Conservation (phyloP, 2,797 vertebrate genomes). For the Pipistrellus pipistrellus region DNA sequence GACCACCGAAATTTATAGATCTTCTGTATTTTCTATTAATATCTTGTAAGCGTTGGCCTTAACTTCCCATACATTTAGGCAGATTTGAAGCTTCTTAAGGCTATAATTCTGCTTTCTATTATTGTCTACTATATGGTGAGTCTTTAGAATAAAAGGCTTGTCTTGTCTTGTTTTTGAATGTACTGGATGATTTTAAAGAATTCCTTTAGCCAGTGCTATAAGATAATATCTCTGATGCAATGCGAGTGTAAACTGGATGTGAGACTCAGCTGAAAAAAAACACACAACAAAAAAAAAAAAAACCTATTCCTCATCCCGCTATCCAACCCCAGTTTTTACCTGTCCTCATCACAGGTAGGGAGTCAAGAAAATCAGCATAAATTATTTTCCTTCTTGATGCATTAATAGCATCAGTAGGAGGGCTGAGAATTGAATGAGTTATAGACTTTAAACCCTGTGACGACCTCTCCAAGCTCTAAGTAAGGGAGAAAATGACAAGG, state of each 20-base stretch:
- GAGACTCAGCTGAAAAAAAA: not conserved
- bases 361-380: slow-evolving; percentile 24
- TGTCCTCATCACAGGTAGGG: not conserved
- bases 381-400: slow-evolving; percentile 32
- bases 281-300: not conserved
- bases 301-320: not conserved
- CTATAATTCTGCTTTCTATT: not conserved
- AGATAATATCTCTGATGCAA: not conserved
- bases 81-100: not conserved
- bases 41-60: not conserved
- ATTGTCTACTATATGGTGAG: not conserved
- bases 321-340: not conserved
- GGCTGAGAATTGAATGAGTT: not conserved
- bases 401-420: not conserved
- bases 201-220: not conserved
- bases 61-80: not conserved
- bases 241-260: not conserved
- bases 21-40: not conserved
- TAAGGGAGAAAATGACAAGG: not conserved
- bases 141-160: not conserved
- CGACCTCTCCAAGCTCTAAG: not conserved
- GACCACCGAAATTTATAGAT: not conserved
- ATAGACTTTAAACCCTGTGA: not conserved
- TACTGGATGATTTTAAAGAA: not conserved
- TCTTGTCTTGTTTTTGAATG: slow-evolving; percentile 36